These are phyloP conservation scores for Anas bernieri DNA, from an alignment of 2,797 vertebrate genomes.

Conservation along the genomic window DNA sequence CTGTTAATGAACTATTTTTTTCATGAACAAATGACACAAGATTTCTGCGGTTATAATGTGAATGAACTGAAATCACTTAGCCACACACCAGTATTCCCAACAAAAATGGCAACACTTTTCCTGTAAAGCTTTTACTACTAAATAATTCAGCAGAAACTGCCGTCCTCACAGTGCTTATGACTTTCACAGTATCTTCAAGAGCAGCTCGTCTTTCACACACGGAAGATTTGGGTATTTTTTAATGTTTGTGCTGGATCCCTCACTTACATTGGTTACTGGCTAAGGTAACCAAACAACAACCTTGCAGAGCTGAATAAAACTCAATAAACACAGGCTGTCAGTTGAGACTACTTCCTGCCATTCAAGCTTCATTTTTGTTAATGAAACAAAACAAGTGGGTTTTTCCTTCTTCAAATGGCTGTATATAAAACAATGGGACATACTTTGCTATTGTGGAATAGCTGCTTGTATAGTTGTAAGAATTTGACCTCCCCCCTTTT, in stretches of 20 bases:
- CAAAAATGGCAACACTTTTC: background rate
- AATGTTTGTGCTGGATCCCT: background rate
- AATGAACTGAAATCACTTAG: conserved; percentile 21
- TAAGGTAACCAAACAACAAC: background rate
- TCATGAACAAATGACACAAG: conserved; percentile 1
- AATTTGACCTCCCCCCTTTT: conserved; percentile 21
- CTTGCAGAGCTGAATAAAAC: conserved; percentile 33
- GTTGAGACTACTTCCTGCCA: conserved; percentile 45
- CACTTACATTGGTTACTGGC: background rate
- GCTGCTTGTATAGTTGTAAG: conserved; percentile 56
- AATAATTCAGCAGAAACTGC: conserved; percentile 6
- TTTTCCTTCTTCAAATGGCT: conserved; percentile 46
- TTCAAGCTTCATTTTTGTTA: conserved; percentile 66
- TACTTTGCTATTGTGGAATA: conserved; percentile 63
- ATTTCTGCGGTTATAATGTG: background rate
- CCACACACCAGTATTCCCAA: conserved; percentile 28
- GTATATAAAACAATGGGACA: conserved; percentile 57
- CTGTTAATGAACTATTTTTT: background rate
- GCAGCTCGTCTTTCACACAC: conserved; percentile 7
- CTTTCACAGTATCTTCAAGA: conserved; percentile 26
- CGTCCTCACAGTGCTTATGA: background rate
- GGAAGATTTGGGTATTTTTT: background rate
- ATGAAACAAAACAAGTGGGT: conserved; percentile 46
- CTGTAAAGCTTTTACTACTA: background rate
- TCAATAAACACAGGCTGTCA: background rate